Evolutionary conservation across 2,797 vertebrate genomes (phyloP), one percentile per base, ranked within the genome.

Genomic region (Malacoctenus gilli): DNA sequence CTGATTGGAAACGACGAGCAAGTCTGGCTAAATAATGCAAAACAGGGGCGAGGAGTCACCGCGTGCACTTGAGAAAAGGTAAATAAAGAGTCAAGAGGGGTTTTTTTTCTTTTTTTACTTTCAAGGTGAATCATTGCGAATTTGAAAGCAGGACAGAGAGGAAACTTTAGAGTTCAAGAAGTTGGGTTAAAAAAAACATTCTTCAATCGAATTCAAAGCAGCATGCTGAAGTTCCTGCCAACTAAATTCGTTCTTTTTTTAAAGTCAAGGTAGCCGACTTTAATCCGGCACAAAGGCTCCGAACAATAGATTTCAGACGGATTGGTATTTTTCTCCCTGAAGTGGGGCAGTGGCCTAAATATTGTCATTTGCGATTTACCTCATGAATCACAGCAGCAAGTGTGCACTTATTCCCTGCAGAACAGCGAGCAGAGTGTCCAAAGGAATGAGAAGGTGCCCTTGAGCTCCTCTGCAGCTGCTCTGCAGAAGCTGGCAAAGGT

Each of bases 1-100:
- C 52, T 71, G 78, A 80, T 79, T 77, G 61, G 66, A 59, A 74
- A 79, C 60, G 39, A 74, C 9, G 0, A 61, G 52, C 53, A 30
- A 30, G 34, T 23, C 38, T 2, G 16, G 53, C 20, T 28, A 47
- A 62, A 71, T 20, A 36, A 79, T 65, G 50, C 67, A 67, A 60
- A 66, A 32, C n/a, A 37, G 50, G 9, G 25, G 36, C 67, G 50
- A 78, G 73, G 48, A 40, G 30, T 44, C 22, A 20, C 20, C 36
- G 25, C 2, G 0, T 38, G 1, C 16, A 60, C 58, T 62, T 67
- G 63, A 20, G 32, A 46, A 44, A 11, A 38, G 55, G 19, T 38
- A 54, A 38, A 35, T 36, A 59, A 53, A 59, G 47, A 43, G n/a
- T n/a, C n/a, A n/a, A 44, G 58, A 51, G 53, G 50, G 1, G 8